Base-by-base conservation (phyloP, 2,797 vertebrate genomes). In the Scomberomorus guttatus region DNA sequence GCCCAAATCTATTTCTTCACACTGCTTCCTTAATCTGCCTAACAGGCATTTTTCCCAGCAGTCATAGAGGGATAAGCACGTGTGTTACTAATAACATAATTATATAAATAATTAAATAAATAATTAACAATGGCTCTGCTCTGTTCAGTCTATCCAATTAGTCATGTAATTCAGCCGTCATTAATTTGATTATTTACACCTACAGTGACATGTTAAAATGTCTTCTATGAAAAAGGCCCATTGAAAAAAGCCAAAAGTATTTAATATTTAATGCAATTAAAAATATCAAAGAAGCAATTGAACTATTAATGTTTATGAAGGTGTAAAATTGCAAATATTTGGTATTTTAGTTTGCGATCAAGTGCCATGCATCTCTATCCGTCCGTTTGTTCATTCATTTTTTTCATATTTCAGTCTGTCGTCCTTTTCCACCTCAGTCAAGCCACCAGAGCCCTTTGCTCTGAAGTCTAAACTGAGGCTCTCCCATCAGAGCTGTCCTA, bases 401-500 rank as follows among this genome's bases (percentile, higher is more conserved):
- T 24, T 44, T 39, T 15, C 2, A 39, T 59, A 17, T 50, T 42
- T 50, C 14, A 42, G 20, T 66, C 8, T 42, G n/a, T 54, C 24
- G 44, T 42, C 4, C 13, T 67, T 27, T 32, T 32, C 32, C 22
- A 5, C 37, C 55, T 77, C 61, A 48, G 58, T 44, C 10, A 34
- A 56, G 54, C 54, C 46, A 58, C 20, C 22, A 25, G 51, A 22
- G 34, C 14, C 7, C 52, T 37, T 57, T 62, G 9, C 34, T 34
- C 27, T 68, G 14, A 59, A 18, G 52, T 57, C 68, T 77, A 73
- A 83, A 58, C 58, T 37, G 46, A 81, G 72, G 79, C 22, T 91
- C 52, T 85, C 85, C 86, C 85, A 64, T 82, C 77, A 58, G 70
- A 56, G 29, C 51, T 77, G 80, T 72, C 79, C 83, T 80, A 18